Percentiles rank a stretch among this genome's conserved stretches.
Evolutionary conservation across 2,113 vertebrate species (phyloP).

Genomic region (Rhabdomys dilectus): DNA sequence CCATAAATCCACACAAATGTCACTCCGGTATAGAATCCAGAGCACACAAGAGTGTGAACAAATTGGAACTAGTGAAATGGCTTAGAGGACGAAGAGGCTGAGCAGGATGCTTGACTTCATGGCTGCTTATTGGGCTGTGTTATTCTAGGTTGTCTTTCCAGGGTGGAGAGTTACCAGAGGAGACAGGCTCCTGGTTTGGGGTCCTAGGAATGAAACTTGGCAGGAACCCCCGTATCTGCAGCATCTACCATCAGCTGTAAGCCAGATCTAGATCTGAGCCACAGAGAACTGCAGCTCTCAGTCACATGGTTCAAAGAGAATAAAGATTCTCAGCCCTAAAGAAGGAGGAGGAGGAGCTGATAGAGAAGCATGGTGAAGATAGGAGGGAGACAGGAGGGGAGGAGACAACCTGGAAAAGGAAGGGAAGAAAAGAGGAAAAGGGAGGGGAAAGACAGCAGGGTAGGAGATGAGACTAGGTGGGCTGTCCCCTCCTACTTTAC

Average conservation of each 20-base stretch:
- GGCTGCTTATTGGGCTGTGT: not conserved
- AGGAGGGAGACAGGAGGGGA: not conserved
- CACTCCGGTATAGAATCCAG: not conserved
- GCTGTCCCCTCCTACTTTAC: not conserved
- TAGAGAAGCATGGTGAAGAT: too few relatives aligned
- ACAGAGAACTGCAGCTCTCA: not conserved
- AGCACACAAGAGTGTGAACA: fast-evolving
- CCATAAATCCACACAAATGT: fast-evolving
- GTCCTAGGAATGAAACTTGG: not conserved
- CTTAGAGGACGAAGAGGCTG: not conserved
- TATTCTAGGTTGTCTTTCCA: not conserved
- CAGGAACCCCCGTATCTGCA: not conserved
- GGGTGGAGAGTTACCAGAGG: not conserved
- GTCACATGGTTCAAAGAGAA: not conserved
- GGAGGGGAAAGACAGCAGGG: too few relatives aligned
- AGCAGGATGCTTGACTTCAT: not conserved
- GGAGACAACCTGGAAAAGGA: fast-evolving
- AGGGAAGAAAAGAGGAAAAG: not conserved
- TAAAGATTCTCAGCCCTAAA: not conserved
- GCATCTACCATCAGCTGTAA: not conserved
- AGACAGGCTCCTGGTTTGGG: not conserved
- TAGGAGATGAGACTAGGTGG: not conserved
- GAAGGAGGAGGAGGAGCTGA: not conserved
- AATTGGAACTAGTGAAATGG: not conserved
- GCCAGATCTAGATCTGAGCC: not conserved